phyloP scores from a whole-genome alignment of 1,140 invertebrate genomes.

The Polypedilum pembai region DNA sequence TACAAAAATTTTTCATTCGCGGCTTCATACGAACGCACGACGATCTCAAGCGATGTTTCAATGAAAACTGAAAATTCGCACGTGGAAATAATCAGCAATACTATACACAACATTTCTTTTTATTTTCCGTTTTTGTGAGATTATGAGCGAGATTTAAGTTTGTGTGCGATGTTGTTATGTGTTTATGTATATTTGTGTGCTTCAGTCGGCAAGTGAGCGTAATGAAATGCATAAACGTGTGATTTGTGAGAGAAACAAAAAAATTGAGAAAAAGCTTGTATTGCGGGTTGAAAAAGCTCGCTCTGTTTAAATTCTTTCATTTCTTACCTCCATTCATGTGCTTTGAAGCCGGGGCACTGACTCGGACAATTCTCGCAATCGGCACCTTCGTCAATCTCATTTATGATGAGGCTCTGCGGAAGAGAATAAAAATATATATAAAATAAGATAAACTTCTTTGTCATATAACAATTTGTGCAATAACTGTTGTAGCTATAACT shows the following conservation, averaged over 20 bases:
- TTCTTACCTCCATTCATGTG: slow-evolving; percentile 78
- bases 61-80: slow-evolving; percentile 13
- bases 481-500: too few species aligned
- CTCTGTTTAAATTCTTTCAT: slow-evolving; percentile 29
- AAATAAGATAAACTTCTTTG: too few species aligned
- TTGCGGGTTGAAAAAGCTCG: not conserved
- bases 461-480: too few species aligned
- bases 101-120: not conserved
- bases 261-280: not conserved
- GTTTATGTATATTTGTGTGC: slow-evolving; percentile 38
- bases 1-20: too few species aligned
- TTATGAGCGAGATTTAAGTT: slow-evolving; percentile 29
- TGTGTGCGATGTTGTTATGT: slow-evolving; percentile 38
- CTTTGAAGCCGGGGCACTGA: slow-evolving; percentile 68
- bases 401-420: slow-evolving; percentile 68
- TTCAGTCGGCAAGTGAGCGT: slow-evolving; percentile 35
- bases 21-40: not conserved
- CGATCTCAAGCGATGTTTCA: not conserved
- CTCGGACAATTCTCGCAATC: slow-evolving; percentile 74
- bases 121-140: not conserved
- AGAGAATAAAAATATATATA: slow-evolving; percentile 29
- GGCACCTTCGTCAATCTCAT: slow-evolving; percentile 75
- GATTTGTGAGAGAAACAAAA: slow-evolving; percentile 32
- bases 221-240: slow-evolving; percentile 35
- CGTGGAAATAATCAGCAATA: slow-evolving; percentile 9